Conservation (phyloP, 2,113 vertebrate species). For the Planiliza haematocheilus region DNA sequence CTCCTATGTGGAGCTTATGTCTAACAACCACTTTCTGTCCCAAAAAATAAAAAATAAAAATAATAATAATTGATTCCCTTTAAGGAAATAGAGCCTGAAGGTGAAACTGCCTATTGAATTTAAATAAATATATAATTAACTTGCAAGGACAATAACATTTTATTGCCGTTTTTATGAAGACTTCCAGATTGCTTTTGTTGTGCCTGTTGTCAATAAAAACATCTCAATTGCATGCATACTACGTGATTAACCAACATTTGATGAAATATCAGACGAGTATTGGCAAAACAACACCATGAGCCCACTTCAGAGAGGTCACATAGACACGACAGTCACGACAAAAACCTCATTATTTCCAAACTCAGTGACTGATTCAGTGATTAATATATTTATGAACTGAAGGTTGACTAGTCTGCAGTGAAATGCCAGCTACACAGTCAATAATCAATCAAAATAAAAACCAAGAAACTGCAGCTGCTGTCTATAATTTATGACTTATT, state of each 20-base stretch:
- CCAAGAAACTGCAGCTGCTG: not conserved
- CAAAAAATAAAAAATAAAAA: not conserved
- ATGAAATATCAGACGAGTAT: not conserved
- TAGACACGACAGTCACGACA: not conserved
- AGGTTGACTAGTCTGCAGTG: conserved; percentile 30
- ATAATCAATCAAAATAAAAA: conserved; percentile 40
- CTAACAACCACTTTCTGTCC: not conserved
- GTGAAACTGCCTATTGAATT: too few species aligned
- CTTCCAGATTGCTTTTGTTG: conserved; percentile 8
- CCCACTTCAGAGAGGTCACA: not conserved
- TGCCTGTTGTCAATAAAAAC: conserved; percentile 10
- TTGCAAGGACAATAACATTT: not conserved
- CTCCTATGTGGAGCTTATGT: not conserved
- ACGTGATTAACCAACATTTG: not conserved
- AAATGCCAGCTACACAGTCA: conserved; percentile 3
- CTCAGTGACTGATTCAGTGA: conserved; percentile 20
- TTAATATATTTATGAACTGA: conserved; percentile 12
- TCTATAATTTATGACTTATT: conserved; percentile 48
- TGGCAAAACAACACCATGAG: not conserved
- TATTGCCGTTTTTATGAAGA: conserved; percentile 13
- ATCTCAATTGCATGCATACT: not conserved
- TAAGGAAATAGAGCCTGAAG: not conserved
- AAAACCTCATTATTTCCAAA: conserved; percentile 25
- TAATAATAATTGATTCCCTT: too few species aligned
- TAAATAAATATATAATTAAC: not conserved